These are phyloP conservation scores for Bruchidius siliquastri DNA, from an alignment of 2,888 invertebrate species.

Conservation along the genomic window DNA sequence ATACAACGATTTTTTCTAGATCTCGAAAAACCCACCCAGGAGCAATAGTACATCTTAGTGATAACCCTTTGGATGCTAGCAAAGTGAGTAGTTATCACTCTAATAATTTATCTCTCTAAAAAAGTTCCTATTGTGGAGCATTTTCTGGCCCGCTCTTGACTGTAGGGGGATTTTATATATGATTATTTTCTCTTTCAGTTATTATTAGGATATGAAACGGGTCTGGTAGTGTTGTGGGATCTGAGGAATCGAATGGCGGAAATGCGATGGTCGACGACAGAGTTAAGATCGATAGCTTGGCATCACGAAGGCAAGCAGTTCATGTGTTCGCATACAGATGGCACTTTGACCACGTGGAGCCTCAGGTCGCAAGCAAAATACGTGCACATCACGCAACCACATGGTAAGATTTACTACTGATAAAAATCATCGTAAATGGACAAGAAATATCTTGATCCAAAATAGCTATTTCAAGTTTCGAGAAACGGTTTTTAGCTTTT, in stretches of 20 bases:
- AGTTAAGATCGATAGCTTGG: slow-evolving; percentile 89
- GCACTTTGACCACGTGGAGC: slow-evolving; percentile 92
- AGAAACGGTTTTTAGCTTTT: too few relatives aligned
- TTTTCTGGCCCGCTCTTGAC: too few relatives aligned
- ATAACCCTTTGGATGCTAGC: slow-evolving; percentile 93
- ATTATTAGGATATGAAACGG: slow-evolving; percentile 93
- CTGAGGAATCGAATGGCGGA: slow-evolving; percentile 82
- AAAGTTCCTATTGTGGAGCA: too few relatives aligned
- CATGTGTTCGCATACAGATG: slow-evolving; percentile 93
- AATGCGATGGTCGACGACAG: slow-evolving; percentile 72
- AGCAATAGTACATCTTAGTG: slow-evolving; percentile 90
- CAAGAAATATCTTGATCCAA: too few relatives aligned
- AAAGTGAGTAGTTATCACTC: slow-evolving; percentile 81
- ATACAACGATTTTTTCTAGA: too few relatives aligned
- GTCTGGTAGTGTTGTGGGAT: slow-evolving; percentile 95
- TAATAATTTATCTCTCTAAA: too few relatives aligned
- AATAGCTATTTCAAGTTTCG: too few relatives aligned
- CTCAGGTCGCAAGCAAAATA: slow-evolving; percentile 73
- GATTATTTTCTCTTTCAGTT: slow-evolving; percentile 57
- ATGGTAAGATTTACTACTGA: slow-evolving; percentile 65
- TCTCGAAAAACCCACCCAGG: slow-evolving; percentile 95
- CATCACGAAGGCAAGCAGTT: slow-evolving; percentile 97
- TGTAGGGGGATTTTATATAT: neutral
- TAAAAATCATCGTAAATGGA: too few relatives aligned
- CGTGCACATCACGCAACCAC: slow-evolving; percentile 79